Evolutionary conservation across 2,797 vertebrate species (phyloP).

Genomic region (Lagocephalus sceleratus): DNA sequence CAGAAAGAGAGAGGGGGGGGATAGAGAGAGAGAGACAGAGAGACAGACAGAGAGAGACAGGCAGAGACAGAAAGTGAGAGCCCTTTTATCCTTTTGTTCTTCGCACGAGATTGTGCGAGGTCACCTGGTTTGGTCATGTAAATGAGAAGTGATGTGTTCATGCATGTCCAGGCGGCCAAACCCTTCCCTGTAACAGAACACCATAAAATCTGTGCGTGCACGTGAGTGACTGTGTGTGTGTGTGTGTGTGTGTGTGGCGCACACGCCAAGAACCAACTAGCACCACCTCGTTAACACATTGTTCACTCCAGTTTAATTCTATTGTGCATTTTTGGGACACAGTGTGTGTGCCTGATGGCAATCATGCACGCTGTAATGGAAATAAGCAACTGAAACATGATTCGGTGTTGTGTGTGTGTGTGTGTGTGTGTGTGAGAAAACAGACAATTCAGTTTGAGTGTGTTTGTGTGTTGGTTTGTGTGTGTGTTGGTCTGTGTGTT

Average conservation of each 20-base stretch:
- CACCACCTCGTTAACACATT: not conserved
- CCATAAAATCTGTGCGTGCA: too few relatives aligned
- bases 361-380: not conserved
- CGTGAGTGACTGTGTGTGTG: slow-evolving; percentile 15
- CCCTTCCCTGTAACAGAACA: slow-evolving; percentile 32
- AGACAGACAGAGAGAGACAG: too few relatives aligned
- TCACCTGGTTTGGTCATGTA: slow-evolving; percentile 8
- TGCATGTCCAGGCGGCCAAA: slow-evolving; percentile 24
- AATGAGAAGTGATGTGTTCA: slow-evolving; percentile 19
- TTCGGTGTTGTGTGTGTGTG: slow-evolving; percentile 21
- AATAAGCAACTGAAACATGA: not conserved
- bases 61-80: slow-evolving; percentile 2
- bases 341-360: not conserved
- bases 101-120: slow-evolving; percentile 18
- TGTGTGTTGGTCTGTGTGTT: too few relatives aligned
- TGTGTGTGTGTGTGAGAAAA: slow-evolving; percentile 27
- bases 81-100: slow-evolving; percentile 7
- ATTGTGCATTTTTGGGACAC: not conserved
- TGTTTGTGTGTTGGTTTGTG: too few relatives aligned
- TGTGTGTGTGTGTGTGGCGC: slow-evolving; percentile 1
- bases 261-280: slow-evolving; percentile 6
- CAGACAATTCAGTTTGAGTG: too few relatives aligned
- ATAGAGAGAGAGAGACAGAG: too few relatives aligned
- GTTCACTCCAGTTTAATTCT: not conserved
- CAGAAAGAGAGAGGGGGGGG: slow-evolving; percentile 7